Evolutionary conservation across 2,113 vertebrate genomes (phyloP), one percentile per base, ranked within the genome.

Genomic region (Polyodon spathula): DNA sequence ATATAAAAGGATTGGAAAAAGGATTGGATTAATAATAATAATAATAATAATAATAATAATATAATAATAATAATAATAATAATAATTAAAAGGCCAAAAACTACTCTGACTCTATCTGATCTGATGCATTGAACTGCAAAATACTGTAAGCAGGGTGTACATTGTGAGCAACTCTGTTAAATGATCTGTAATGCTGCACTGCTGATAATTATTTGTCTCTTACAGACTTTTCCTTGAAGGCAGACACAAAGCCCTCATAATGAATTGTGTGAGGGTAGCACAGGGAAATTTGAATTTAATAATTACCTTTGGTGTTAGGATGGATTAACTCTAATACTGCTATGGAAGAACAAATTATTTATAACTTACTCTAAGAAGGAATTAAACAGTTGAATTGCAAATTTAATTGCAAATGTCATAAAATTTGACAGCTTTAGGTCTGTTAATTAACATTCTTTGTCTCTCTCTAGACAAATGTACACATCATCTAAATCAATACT

Each of bases 241-340:
- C 57, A 42, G 57, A 58, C 40, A 58, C 41, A 58, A 58, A 16
- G 57, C 40, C 57, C 40, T 42, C 39, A 58, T 58, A 58, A 58
- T 58, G 57, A 58, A 58, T 58, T 58, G 57, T 43, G 57, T 58
- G 57, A 42, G 57, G 57, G 40, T 58, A 58, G 57, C 40, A 44
- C 57, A 58, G 57, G 40, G 43, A 58, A 58, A 58, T 58, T 42
- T 40, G 40, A 58, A 58, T 43, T 58, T 58, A 58, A 58, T 58
- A 58, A 58, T 44, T 43, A 58, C 57, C 42, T 58, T 42, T n/a
- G 57, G 57, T 40, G 15, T 27, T 15, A 16, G 40, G 39, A 58
- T 8, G 16, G 42, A 58, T 58, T 42, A 58, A 58, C 40, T 37
- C 54, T 58, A 58, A 58, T 58, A 58, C 41, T 9, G n/a, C 57